Evolutionary conservation across 1,140 invertebrate species (phyloP).

Genomic region (Daktulosphaira vitifoliae): DNA sequence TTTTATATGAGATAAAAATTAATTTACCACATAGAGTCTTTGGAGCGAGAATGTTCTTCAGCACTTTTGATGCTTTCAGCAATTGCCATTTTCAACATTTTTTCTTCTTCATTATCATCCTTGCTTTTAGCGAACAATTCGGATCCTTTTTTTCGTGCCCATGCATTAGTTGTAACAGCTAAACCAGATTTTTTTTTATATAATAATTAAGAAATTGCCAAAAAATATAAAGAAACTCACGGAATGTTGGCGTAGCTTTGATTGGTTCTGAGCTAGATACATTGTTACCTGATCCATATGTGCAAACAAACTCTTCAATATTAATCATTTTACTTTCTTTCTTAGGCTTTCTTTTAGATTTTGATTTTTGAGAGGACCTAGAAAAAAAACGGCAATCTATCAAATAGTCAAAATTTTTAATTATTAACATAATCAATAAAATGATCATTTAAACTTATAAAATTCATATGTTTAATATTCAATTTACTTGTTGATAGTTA

Average conservation of each 20-base stretch:
- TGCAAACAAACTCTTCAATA: slow-evolving; percentile 27
- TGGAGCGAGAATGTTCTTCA: slow-evolving; percentile 17
- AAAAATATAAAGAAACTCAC: neutral
- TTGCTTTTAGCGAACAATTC: slow-evolving; percentile 19
- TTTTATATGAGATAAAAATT: no score
- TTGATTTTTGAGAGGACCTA: slow-evolving; percentile 12
- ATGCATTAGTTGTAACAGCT: slow-evolving; percentile 30
- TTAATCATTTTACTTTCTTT: slow-evolving; percentile 27
- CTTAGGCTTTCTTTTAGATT: slow-evolving; percentile 20
- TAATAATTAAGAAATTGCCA: neutral
- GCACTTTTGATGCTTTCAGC: slow-evolving; percentile 31
- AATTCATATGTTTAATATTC: no score
- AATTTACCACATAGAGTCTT: slow-evolving; percentile 19
- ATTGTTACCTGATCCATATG: slow-evolving; percentile 5
- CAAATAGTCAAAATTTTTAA: no score
- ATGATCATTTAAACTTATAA: no score
- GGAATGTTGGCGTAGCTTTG: slow-evolving; percentile 28
- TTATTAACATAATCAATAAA: no score
- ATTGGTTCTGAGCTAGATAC: slow-evolving; percentile 14
- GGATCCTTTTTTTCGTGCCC: slow-evolving; percentile 30
- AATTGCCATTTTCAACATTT: slow-evolving; percentile 31
- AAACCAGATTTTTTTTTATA: neutral
- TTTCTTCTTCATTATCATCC: slow-evolving; percentile 31
- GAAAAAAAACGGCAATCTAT: neutral
- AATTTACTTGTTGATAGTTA: no score